These are phyloP conservation scores for Scaeva pyrastri DNA, from an alignment of 2,888 invertebrate species.

Conservation along the genomic window DNA sequence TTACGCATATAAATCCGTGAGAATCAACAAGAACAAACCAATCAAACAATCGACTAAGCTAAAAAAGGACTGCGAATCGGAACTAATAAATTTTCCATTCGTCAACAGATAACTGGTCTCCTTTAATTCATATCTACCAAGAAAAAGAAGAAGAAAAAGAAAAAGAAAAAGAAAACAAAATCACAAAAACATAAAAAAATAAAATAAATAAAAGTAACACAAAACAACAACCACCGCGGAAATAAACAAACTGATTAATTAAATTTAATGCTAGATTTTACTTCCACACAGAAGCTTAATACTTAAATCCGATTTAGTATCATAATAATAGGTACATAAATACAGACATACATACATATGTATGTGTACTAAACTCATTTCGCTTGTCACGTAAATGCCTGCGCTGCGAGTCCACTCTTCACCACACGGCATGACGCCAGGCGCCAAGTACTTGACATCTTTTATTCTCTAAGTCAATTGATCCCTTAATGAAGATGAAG, in stretches of 20 bases:
- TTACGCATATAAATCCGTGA: not conserved
- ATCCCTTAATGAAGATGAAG: conserved; percentile 52
- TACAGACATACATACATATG: no score
- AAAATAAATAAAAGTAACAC: no score
- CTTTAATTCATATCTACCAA: not conserved
- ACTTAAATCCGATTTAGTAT: conserved; percentile 65
- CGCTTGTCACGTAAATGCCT: conserved; percentile 54
- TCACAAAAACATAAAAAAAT: not conserved
- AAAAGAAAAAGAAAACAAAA: not conserved
- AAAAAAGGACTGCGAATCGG: not conserved
- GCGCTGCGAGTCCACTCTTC: conserved; percentile 28
- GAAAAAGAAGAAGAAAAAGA: not conserved
- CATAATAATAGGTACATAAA: conserved; percentile 13
- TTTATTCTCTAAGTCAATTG: conserved; percentile 68
- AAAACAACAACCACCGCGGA: conserved; percentile 4
- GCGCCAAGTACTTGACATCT: conserved; percentile 72
- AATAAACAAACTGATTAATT: conserved; percentile 62
- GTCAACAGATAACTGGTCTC: conserved; percentile 3
- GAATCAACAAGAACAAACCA: conserved; percentile 16
- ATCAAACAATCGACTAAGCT: not conserved
- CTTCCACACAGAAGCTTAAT: conserved; percentile 43
- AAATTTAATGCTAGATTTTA: conserved; percentile 50
- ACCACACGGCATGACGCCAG: conserved; percentile 64
- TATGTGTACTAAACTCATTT: conserved; percentile 57
- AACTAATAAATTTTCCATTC: conserved; percentile 38